Percentiles rank a stretch among this genome's conserved stretches.
phyloP scores from a whole-genome alignment of 1,140 invertebrate species.

The Calephelis virginiensis region DNA sequence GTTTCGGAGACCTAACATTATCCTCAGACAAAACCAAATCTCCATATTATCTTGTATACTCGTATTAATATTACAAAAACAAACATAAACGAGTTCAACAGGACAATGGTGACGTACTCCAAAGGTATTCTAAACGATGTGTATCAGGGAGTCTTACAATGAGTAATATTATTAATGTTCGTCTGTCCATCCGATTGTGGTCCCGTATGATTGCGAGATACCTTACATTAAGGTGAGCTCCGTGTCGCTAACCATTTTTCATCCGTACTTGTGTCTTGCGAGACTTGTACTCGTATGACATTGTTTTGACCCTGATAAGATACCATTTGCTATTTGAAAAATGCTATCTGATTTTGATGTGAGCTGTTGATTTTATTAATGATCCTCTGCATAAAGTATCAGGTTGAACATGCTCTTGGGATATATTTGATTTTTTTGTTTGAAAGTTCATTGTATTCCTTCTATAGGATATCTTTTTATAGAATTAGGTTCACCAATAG shows the following conservation, averaged over 20 bases:
- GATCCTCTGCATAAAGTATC: conserved; percentile 2
- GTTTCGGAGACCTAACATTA: not conserved
- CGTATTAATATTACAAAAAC: no score
- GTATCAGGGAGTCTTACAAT: conserved; percentile 42
- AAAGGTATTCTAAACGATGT: conserved; percentile 24
- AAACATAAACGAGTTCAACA: not conserved
- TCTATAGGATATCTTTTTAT: no score
- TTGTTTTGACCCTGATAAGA: conserved; percentile 61
- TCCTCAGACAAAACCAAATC: not conserved
- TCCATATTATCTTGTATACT: not conserved
- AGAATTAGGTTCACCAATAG: no score
- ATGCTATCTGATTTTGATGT: conserved; percentile 34
- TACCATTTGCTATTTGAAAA: conserved; percentile 45
- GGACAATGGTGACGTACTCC: conserved; percentile 14
- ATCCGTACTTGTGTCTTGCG: conserved; percentile 39
- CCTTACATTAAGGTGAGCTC: conserved; percentile 64
- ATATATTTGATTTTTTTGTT: conserved; percentile 11
- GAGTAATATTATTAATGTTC: conserved; percentile 74
- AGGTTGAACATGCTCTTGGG: not conserved
- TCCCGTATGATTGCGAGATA: conserved; percentile 47
- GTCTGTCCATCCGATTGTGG: conserved; percentile 58
- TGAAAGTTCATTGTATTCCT: no score
- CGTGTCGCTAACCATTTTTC: conserved; percentile 67
- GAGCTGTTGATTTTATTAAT: conserved; percentile 41
- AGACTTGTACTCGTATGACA: conserved; percentile 44